These are phyloP conservation scores for Galeopterus variegatus DNA, from an alignment of 2,113 vertebrate genomes.

Conservation along the genomic window DNA sequence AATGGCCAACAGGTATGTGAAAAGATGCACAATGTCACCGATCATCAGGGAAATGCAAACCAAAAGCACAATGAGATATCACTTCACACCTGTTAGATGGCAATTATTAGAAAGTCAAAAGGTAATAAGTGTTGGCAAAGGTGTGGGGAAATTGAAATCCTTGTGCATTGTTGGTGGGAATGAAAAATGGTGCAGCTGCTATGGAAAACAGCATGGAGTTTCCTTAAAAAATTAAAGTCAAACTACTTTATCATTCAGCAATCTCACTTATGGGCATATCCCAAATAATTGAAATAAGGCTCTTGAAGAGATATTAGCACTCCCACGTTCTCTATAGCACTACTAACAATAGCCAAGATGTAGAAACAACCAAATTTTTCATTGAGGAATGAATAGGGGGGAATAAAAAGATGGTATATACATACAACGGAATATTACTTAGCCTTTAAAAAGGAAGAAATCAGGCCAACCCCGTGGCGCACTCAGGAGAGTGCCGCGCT, in stretches of 20 bases:
- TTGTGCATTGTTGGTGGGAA: not conserved
- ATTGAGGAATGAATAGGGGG: not conserved
- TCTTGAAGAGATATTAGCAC: not conserved
- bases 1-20: not conserved
- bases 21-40: not conserved
- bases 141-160: not conserved
- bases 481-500: too few relatives aligned
- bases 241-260: not conserved
- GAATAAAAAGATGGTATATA: not conserved
- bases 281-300: not conserved
- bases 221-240: not conserved
- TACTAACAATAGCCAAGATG: not conserved
- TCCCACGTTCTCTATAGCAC: not conserved
- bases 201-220: not conserved
- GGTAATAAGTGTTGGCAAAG: not conserved
- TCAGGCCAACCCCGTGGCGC: too few relatives aligned
- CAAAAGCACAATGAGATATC: not conserved
- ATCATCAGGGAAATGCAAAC: not conserved
- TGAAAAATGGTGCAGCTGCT: not conserved
- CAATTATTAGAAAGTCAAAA: not conserved
- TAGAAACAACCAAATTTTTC: not conserved
- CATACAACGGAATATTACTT: not conserved
- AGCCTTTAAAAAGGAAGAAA: not conserved
- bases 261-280: not conserved
- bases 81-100: not conserved